These are phyloP conservation scores for Cassiopea xamachana DNA, from an alignment of 30 jellyfish, hydroid and myxozoan genomes.

Conservation along the genomic window DNA sequence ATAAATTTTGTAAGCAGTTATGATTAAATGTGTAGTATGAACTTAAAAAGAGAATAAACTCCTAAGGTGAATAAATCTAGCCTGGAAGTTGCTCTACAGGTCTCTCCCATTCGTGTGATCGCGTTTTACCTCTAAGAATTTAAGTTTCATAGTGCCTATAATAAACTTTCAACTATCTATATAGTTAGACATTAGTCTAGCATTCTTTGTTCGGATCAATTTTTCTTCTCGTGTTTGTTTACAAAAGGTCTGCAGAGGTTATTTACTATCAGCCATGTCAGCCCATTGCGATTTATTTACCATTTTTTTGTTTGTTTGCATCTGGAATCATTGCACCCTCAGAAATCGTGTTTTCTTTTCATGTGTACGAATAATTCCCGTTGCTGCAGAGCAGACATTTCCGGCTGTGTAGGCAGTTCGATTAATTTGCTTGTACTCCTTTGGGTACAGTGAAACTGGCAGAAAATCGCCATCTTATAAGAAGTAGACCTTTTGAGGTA, in stretches of 20 bases:
- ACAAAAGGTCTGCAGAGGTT: neutral
- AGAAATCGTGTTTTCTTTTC: neutral
- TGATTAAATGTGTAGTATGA: no score
- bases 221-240: neutral
- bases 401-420: slow-evolving; percentile 9
- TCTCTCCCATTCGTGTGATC: no score
- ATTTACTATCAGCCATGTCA: neutral
- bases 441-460: neutral
- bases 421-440: neutral
- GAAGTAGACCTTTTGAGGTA: no score
- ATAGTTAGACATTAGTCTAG: neutral
- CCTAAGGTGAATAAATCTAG: no score
- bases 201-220: neutral
- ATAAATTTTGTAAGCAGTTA: no score
- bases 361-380: neutral
- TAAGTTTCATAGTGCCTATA: neutral
- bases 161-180: neutral
- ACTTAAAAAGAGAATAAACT: no score
- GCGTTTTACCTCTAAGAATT: no score
- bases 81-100: no score
- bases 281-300: slow-evolving; percentile 2
- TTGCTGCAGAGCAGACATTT: neutral
- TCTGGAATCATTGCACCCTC: neutral
- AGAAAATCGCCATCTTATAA: no score
- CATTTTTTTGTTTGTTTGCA: neutral